Evolutionary conservation across 2,888 invertebrate species (phyloP).

Genomic region (Molanna angustata): DNA sequence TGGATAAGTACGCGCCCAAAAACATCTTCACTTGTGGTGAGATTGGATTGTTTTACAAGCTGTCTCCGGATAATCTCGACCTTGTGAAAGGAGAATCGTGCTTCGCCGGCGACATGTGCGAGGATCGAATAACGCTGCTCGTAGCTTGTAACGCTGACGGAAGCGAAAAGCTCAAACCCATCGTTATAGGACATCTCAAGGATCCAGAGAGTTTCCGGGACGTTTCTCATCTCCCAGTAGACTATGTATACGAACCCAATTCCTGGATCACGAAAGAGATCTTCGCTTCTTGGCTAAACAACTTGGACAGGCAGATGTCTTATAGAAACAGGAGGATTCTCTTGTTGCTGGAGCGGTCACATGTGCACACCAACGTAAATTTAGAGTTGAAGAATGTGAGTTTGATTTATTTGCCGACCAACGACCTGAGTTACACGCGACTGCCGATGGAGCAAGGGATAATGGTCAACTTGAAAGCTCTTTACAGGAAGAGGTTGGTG

Average conservation of each 20-base stretch:
- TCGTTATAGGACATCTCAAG: slow-evolving; percentile 4
- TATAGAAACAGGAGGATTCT: slow-evolving; percentile 10
- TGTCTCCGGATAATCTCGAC: slow-evolving; percentile 5
- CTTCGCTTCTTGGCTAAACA: slow-evolving; percentile 5
- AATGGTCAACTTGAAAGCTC: slow-evolving; percentile 1
- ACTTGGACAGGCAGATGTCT: slow-evolving; percentile 13
- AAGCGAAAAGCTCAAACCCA: slow-evolving; percentile 11
- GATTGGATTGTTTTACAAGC: slow-evolving; percentile 10
- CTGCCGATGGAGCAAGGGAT: slow-evolving; percentile 16
- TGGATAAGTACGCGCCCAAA: slow-evolving; percentile 5
- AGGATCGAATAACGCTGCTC: slow-evolving; percentile 8
- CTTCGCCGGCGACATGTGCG: slow-evolving; percentile 9
- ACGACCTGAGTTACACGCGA: slow-evolving; percentile 10
- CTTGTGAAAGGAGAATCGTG: slow-evolving; percentile 4
- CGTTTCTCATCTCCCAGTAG: slow-evolving; percentile 1
- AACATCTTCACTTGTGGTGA: slow-evolving; percentile 20
- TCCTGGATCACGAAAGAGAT: slow-evolving; percentile 12
- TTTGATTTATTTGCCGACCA: slow-evolving; percentile 10
- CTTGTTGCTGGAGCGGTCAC: slow-evolving; percentile 14
- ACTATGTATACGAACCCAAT: slow-evolving; percentile 6
- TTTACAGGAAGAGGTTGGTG: slow-evolving; percentile 9
- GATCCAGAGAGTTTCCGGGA: neutral
- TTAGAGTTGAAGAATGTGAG: slow-evolving; percentile 4
- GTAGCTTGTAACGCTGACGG: slow-evolving; percentile 15
- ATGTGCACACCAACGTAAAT: slow-evolving; percentile 4